phyloP scores from a whole-genome alignment of 92 coral and sea anemone genomes.

The Muricea muricata region DNA sequence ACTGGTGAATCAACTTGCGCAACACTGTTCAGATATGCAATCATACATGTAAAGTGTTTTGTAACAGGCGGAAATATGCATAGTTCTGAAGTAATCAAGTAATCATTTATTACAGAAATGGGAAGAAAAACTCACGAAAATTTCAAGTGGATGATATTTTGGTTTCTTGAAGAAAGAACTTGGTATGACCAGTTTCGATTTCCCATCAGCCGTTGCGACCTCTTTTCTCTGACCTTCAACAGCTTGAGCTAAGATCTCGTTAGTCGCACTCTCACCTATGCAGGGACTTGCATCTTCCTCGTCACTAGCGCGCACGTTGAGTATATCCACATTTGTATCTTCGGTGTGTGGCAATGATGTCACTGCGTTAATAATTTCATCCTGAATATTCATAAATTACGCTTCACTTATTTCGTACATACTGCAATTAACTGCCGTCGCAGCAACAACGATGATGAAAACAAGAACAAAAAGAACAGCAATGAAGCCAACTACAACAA shows the following conservation, averaged over 20 bases:
- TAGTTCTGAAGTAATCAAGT: too few species aligned
- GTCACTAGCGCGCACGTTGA: slow-evolving; percentile 35
- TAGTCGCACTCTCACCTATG: slow-evolving; percentile 53
- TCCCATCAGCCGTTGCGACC: slow-evolving; percentile 58
- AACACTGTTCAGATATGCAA: too few species aligned
- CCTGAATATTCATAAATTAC: too few species aligned
- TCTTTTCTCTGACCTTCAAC: slow-evolving; percentile 80
- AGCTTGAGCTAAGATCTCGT: slow-evolving; percentile 60
- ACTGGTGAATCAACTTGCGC: too few species aligned
- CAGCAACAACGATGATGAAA: not conserved
- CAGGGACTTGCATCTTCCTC: slow-evolving; percentile 51
- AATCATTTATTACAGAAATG: too few species aligned
- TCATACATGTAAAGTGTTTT: too few species aligned
- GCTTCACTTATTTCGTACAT: too few species aligned
- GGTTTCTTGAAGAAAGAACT: slow-evolving; percentile 83
- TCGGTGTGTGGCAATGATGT: slow-evolving; percentile 69
- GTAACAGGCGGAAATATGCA: too few species aligned
- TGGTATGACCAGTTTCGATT: slow-evolving; percentile 79
- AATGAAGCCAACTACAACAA: not conserved
- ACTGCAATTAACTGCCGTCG: not conserved
- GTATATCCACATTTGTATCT: slow-evolving; percentile 66
- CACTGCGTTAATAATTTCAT: slow-evolving; percentile 80
- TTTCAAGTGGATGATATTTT: slow-evolving; percentile 88
- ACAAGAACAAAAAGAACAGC: too few species aligned
- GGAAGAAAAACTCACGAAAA: slow-evolving; percentile 70